Conservation (phyloP, 2,888 invertebrate species). For the Helleia helle region DNA sequence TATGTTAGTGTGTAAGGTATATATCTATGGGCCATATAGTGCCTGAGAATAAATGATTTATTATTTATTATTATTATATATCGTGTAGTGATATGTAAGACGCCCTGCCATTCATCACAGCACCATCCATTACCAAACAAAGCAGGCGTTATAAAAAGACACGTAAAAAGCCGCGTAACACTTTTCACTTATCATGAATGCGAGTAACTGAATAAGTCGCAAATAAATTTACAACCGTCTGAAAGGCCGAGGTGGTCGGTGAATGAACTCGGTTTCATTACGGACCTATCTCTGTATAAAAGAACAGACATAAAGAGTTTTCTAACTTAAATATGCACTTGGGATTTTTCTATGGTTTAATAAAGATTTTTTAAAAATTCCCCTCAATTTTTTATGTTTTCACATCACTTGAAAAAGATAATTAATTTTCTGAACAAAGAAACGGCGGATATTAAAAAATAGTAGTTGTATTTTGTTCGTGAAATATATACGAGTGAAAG, state of each 20-base stretch:
- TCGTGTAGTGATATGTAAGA: too few species aligned
- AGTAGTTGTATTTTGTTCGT: too few species aligned
- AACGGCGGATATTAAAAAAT: too few species aligned
- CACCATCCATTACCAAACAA: constrained; percentile 23
- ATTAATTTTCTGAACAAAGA: not conserved
- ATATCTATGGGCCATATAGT: too few species aligned
- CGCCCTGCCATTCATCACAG: constrained; percentile 11
- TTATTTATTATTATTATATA: too few species aligned
- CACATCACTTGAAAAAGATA: not conserved
- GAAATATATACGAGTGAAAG: too few species aligned
- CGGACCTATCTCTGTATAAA: constrained; percentile 13
- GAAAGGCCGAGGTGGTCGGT: constrained; percentile 16
- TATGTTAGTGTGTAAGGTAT: too few species aligned
- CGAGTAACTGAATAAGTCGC: constrained; percentile 23
- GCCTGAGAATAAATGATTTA: too few species aligned
- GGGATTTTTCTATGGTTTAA: not conserved
- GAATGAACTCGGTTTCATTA: constrained; percentile 21
- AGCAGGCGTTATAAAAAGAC: constrained; percentile 17
- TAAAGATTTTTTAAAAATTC: constrained; percentile 2
- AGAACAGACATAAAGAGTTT: constrained; percentile 9
- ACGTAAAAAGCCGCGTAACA: constrained; percentile 21
- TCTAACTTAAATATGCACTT: constrained; percentile 7
- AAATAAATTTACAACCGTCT: constrained; percentile 23
- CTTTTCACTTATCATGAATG: constrained; percentile 23
- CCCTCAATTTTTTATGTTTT: not conserved